Evolutionary conservation across 2,797 vertebrate species (phyloP), one percentile per base, ranked within the genome.

Genomic region (Balearica regulorum): DNA sequence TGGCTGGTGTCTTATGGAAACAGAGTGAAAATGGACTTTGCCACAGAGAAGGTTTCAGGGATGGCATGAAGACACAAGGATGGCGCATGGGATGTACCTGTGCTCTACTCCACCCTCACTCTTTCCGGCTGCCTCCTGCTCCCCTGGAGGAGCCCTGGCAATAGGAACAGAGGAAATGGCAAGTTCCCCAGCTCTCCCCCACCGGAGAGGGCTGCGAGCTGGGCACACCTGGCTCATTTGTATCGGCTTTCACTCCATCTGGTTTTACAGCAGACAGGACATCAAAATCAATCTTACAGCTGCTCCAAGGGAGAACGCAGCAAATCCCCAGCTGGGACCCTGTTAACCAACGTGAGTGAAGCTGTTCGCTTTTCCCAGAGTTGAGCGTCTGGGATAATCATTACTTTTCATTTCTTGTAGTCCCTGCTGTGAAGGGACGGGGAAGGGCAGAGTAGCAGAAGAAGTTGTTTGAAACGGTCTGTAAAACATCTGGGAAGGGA

Each of bases 331-430:
- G 11, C 37, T 57, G 73, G 14, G 33, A 66, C n/a, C 12, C 13
- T 51, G 31, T 57, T 41, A 57, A 60, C 10, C 0, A 0, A 18
- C 0, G 0, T n/a, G 22, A 71, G 48, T 66, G 53, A 24, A 94
- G 46, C 41, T 9, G 2, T 18, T 83, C n/a, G 41, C 11, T 73
- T 93, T 86, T 61, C 69, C 65, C 49, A 39, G 44, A 72, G 14
- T 2, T 70, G 8, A 54, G 21, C 11, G 26, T 54, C 64, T 91
- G 72, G 33, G 26, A 39, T 65, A 75, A 54, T 6, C 1, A 69
- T 76, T 53, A 5, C 6, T 88, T 84, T 92, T 37, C 26, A 10
- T 31, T 37, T 70, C 46, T 28, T 73, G 39, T 17, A 15, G 11
- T 16, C 58, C 43, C 20, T 79, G 18, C 18, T 69, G n/a, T 28